Percentiles rank a stretch among this genome's conserved stretches.
Evolutionary conservation across 2,113 vertebrate genomes (phyloP).

Genomic region (Lipophrys pholis): DNA sequence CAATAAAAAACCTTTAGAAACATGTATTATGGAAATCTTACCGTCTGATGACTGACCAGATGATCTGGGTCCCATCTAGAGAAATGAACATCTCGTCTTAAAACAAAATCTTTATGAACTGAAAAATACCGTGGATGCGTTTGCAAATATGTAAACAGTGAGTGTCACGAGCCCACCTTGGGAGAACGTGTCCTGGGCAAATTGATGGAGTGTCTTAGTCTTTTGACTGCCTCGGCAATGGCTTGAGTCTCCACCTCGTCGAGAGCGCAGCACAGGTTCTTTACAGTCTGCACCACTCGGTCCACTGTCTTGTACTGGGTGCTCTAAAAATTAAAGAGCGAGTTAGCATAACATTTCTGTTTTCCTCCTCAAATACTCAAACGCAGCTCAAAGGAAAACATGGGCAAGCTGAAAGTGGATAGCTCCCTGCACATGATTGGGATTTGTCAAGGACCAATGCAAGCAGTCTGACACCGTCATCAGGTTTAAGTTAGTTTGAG

Average conservation of each 20-base stretch:
- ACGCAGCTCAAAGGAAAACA: background rate
- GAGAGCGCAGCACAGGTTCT: constrained; percentile 91
- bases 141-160: background rate
- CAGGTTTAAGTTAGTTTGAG: background rate
- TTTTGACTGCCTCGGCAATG: constrained; percentile 89
- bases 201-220: constrained; percentile 90
- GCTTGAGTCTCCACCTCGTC: constrained; percentile 92
- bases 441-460: background rate
- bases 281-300: constrained; percentile 90
- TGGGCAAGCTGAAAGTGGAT: background rate
- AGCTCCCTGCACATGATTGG: background rate
- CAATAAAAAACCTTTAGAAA: background rate
- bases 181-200: constrained; percentile 87
- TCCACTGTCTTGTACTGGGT: constrained; percentile 91
- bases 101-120: background rate
- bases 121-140: background rate
- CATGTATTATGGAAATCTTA: no score
- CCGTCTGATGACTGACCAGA: constrained; percentile 74
- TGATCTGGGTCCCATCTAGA: constrained; percentile 83
- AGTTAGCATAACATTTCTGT: background rate
- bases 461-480: constrained; percentile 13
- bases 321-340: constrained; percentile 66
- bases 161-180: constrained; percentile 82
- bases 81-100: constrained; percentile 7
- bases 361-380: background rate